A percentile compares a stretch with the other conserved stretches of the same genome.
Evolutionary conservation across 2,797 vertebrate genomes (phyloP).

Genomic region (Decapterus maruadsi): DNA sequence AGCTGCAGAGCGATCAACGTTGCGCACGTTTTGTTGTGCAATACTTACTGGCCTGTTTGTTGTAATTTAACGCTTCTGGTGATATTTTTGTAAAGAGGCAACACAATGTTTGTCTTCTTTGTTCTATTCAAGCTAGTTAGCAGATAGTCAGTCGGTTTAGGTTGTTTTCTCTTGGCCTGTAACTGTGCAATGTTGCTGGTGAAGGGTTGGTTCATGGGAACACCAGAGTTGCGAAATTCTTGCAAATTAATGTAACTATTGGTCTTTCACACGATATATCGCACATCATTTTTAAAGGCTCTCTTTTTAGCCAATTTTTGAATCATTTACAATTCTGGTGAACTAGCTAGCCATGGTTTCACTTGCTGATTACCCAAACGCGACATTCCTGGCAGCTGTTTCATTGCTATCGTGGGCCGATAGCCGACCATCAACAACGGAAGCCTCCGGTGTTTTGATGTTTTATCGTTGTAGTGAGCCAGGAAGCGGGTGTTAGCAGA

Average conservation of each 20-base stretch:
- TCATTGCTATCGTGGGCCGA: too few species aligned
- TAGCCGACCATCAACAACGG: too few species aligned
- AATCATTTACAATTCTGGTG: not conserved
- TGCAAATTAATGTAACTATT: not conserved
- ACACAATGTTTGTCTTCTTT: constrained; percentile 15
- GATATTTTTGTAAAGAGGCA: fast-evolving
- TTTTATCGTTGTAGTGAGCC: too few species aligned
- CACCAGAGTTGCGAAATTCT: not conserved
- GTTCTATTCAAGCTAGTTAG: not conserved
- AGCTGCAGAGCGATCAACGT: not conserved
- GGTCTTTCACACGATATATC: not conserved
- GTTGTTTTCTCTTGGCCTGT: not conserved
- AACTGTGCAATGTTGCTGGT: fast-evolving
- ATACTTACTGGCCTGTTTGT: not conserved
- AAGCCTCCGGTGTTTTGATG: too few species aligned
- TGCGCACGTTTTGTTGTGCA: not conserved
- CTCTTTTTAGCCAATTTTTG: not conserved
- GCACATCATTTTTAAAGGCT: too few species aligned
- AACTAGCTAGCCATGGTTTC: not conserved
- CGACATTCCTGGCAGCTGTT: not conserved
- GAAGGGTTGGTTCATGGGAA: too few species aligned
- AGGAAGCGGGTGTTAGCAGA: too few species aligned
- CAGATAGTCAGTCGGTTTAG: not conserved
- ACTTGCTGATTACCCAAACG: not conserved
- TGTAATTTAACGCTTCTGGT: not conserved